phyloP scores from a whole-genome alignment of 2,797 vertebrate genomes.

The Muscicapa striata region DNA sequence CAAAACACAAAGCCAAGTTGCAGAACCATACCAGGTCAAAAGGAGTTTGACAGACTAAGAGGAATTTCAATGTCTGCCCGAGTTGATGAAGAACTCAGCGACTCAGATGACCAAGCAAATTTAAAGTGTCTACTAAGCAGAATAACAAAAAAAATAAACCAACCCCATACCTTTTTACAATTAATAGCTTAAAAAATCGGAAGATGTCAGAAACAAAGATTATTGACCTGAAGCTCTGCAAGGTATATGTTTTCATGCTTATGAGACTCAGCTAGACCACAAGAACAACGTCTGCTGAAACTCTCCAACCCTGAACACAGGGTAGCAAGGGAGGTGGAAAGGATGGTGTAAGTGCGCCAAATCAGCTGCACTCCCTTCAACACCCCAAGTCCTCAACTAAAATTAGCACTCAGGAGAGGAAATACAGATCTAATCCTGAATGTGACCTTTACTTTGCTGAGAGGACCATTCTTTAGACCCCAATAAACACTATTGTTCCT shows the following conservation, averaged over 20 bases:
- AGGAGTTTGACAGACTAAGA: background rate
- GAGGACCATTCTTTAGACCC: background rate
- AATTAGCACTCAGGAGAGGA: background rate
- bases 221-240: background rate
- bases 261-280: background rate
- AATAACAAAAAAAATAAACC: background rate
- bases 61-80: background rate
- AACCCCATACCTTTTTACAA: background rate
- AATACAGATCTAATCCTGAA: background rate
- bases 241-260: background rate
- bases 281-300: background rate
- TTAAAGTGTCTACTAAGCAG: background rate
- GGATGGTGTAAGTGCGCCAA: background rate
- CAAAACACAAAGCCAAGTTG: background rate
- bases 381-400: background rate
- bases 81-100: background rate
- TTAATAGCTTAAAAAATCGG: background rate
- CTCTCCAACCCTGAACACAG: rapidly evolving
- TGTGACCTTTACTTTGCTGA: background rate
- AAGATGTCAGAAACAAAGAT: background rate
- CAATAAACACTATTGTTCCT: background rate
- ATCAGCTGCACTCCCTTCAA: background rate
- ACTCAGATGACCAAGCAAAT: background rate
- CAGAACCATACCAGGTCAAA: background rate
- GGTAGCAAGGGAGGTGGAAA: background rate